Percentiles rank a stretch among this genome's conserved stretches.
Conservation (phyloP, 1,140 invertebrate genomes). For the Goniozus legneri region DNA sequence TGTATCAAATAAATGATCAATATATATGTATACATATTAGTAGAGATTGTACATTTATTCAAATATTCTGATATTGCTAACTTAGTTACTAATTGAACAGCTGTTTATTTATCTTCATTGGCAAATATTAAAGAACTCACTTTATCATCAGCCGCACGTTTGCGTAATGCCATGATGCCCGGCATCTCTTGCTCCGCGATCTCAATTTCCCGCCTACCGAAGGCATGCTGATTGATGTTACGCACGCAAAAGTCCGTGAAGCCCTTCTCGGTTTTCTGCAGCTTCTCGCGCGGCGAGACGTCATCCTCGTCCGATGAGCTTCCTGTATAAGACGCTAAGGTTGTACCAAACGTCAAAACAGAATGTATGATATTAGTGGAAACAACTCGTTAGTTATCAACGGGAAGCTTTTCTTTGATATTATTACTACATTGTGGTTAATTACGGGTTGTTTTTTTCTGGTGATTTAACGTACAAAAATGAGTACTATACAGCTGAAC, state of each 20-base stretch:
- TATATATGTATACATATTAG: too few relatives aligned
- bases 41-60: too few relatives aligned
- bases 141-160: constrained; percentile 87
- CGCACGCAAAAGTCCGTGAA: constrained; percentile 87
- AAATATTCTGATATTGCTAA: too few relatives aligned
- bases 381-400: too few relatives aligned
- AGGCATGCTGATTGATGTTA: constrained; percentile 88
- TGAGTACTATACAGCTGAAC: too few relatives aligned
- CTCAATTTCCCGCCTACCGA: constrained; percentile 93
- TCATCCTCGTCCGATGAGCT: constrained; percentile 84
- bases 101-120: too few relatives aligned
- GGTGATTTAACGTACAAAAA: too few relatives aligned
- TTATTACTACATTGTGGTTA: neutral
- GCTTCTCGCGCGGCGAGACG: constrained; percentile 81
- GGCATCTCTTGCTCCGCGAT: constrained; percentile 99
- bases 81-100: too few relatives aligned
- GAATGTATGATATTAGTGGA: constrained; percentile 37
- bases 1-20: too few relatives aligned
- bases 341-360: constrained; percentile 30
- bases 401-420: constrained; percentile 1
- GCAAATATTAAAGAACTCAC: too few relatives aligned
- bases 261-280: constrained; percentile 75
- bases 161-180: constrained; percentile 90
- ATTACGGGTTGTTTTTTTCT: neutral
- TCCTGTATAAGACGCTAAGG: constrained; percentile 79